phyloP scores from a whole-genome alignment of 2,888 invertebrate genomes.

The Epinotia brunnichana region DNA sequence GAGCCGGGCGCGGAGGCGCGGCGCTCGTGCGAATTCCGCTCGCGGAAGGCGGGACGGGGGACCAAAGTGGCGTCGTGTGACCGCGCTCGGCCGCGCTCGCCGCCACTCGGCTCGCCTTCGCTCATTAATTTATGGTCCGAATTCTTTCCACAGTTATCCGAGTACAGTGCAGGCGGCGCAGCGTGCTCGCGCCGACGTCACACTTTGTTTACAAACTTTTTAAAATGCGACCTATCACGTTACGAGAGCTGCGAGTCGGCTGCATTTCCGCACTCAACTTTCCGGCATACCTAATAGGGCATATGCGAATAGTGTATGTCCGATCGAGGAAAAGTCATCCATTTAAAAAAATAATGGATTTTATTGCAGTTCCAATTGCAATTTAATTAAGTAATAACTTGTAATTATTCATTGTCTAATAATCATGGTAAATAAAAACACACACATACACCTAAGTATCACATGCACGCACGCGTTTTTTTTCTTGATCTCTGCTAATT shows the following conservation, averaged over 20 bases:
- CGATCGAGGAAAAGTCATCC: conserved; percentile 1
- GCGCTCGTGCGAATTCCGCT: conserved; percentile 59
- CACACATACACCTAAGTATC: too few species aligned
- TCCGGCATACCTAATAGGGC: conserved; percentile 12
- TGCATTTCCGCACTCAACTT: conserved; percentile 41
- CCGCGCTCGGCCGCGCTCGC: conserved; percentile 64
- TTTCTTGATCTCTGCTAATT: too few species aligned
- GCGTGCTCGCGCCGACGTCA: conserved; percentile 40
- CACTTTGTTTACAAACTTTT: conserved; percentile 40
- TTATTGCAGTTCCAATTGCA: background rate
- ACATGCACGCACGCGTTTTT: too few species aligned
- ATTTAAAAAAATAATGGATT: conserved; percentile 15
- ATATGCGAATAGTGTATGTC: conserved; percentile 11
- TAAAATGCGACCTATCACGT: conserved; percentile 37
- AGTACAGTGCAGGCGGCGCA: conserved; percentile 47
- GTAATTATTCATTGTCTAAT: background rate
- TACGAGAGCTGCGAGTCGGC: conserved; percentile 48
- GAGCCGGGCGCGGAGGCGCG: conserved; percentile 68
- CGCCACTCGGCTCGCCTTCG: conserved; percentile 50
- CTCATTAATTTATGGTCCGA: conserved; percentile 55
- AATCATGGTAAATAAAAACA: too few species aligned
- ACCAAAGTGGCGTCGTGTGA: conserved; percentile 72
- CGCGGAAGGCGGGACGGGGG: conserved; percentile 61
- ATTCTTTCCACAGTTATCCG: conserved; percentile 59
- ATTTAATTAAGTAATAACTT: background rate